A percentile compares a stretch with the other conserved stretches of the same genome.
Evolutionary conservation across 92 coral and sea anemone genomes (phyloP).

Genomic region (Montipora capitata): DNA sequence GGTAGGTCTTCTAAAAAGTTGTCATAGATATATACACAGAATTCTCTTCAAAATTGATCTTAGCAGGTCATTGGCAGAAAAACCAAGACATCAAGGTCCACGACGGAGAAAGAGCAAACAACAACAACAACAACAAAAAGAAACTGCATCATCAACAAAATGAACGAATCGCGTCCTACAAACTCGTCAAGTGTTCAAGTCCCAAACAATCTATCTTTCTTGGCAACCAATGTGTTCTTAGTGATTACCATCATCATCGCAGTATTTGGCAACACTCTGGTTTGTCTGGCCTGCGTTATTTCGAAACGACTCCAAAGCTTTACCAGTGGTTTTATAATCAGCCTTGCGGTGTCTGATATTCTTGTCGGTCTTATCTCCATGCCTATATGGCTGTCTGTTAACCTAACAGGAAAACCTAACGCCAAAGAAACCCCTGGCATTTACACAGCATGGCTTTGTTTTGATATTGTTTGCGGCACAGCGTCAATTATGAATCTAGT

Average conservation of each 20-base stretch:
- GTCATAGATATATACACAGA: neutral
- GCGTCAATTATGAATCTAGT: slow-evolving; percentile 86
- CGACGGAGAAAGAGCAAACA: neutral
- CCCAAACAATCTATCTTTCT: neutral
- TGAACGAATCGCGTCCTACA: slow-evolving; percentile 27
- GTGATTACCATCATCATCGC: slow-evolving; percentile 65
- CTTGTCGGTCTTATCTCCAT: slow-evolving; percentile 74
- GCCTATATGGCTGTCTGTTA: slow-evolving; percentile 81
- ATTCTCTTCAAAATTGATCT: neutral
- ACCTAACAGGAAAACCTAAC: slow-evolving; percentile 71
- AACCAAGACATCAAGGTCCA: neutral
- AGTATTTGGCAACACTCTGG: slow-evolving; percentile 83
- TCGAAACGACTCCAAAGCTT: slow-evolving; percentile 81
- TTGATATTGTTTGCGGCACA: slow-evolving; percentile 80
- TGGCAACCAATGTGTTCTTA: slow-evolving; percentile 60
- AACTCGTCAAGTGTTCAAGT: slow-evolving; percentile 4
- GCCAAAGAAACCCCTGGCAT: slow-evolving; percentile 51
- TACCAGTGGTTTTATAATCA: slow-evolving; percentile 84
- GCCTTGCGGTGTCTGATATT: slow-evolving; percentile 79
- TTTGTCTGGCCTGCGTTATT: slow-evolving; percentile 80
- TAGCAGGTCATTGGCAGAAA: neutral
- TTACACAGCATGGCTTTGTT: slow-evolving; percentile 65
- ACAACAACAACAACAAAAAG: neutral
- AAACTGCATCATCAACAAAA: neutral
- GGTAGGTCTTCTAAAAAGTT: no score